Base-by-base conservation (phyloP, 2,113 vertebrate genomes). In the Neogobius melanostomus region DNA sequence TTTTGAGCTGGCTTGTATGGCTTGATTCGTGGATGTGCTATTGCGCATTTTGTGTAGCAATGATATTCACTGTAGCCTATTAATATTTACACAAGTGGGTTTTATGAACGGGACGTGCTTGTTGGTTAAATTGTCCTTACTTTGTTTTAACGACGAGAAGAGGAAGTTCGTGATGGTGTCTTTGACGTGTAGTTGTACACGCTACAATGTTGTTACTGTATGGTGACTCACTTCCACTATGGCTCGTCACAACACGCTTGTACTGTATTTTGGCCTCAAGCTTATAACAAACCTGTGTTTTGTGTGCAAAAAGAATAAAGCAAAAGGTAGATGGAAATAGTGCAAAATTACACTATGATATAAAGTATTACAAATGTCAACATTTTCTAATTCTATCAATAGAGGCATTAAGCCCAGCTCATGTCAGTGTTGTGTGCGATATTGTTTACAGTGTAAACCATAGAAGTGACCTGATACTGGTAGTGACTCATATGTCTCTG, bases 401-500 rank as follows among this genome's bases (percentile, higher is more conserved):
- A 42, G 11, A 59, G 28, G 10, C 6, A 14, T 14, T 12, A 42
- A 8, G 2, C 17, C 28, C 28, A 36, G 28, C 28, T 7, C n/a
- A 54, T 54, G 21, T 17, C 11, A 42, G 36, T 11, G 4, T 42
- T 21, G 7, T 36, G 7, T 16, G 9, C 6, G 28, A 0, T 8
- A 45, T 65, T 11, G 7, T 15, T n/a, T 36, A 50, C 49, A 45
- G n/a, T 57, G 60, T 71, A 21, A 56, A 11, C 43, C 59, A 56
- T 44, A 71, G 43, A 66, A 67, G 65, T 79, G 17, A 79, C 17
- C 16, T 77, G 77, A 83, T 63, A 64, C 63, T n/a, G 8, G 59
- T 53, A 53, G 60, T 83, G 82, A 83, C 43, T 83, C 82, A 84
- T 7, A 36, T 59, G 43, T 67, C 63, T 28, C 66, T n/a, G 45